Base-by-base conservation (phyloP, 2,888 invertebrate genomes). In the Merodon equestris region DNA sequence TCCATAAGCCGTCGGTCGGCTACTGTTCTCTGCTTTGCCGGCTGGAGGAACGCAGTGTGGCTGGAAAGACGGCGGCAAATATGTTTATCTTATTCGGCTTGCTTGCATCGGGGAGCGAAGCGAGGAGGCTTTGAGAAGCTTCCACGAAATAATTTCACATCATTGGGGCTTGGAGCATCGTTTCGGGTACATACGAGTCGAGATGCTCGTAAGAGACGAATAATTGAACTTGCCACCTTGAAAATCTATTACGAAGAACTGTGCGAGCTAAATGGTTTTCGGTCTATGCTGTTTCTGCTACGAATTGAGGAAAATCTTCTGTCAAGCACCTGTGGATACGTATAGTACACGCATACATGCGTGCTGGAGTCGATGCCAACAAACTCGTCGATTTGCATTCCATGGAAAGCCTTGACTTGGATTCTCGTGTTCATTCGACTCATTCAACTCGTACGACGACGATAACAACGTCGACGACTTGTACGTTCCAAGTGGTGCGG, bases 221-320 rank as follows among this genome's bases (percentile, higher is more conserved):
- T 56, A 68, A 70, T 79, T 79, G 74, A 79, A 74, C 79, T 74
- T 70, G 74, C 79, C 79, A 70, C 79, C 68, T 79, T 74, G 68
- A 74, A 74, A 58, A 54, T 51, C 27, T 51, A 47, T 67, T 56
- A 40, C 56, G 27, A 47, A 53, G 15, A 50, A 40, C 50, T 48
- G 42, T 40, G 36, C 53, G 19, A 2, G 36, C 14, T n/a, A 38
- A 38, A 34, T 19, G 36, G 36, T 36, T 53, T 27, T 53, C 38
- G 53, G 70, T 53, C 38, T 45, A 60, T 19, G 38, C 44, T 15
- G 42, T 15, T n/a, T 45, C 12, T 0, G 12, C 10, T 27, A 4
- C 66, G 14, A 19, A 51, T n/a, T 12, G n/a, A 38, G 38, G 27
- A 47, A 40, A 47, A 40, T 40, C 17, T 67, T n/a, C 47, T 47